Percentiles rank a stretch among this genome's conserved stretches.
Conservation (phyloP, 30 jellyfish, hydroid and myxozoan species). For the Aurelia sp. region DNA sequence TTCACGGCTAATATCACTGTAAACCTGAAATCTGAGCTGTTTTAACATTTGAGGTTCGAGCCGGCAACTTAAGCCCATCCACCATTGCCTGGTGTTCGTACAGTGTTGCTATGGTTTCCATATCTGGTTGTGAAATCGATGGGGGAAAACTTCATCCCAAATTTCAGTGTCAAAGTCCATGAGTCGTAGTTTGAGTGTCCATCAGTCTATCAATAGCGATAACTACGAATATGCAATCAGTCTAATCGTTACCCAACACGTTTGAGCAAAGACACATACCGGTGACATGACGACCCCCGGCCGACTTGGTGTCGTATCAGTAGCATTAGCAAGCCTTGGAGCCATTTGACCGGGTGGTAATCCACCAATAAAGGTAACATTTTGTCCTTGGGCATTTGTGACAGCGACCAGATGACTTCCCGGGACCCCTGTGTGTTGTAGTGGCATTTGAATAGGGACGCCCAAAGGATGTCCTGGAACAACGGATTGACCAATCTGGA, state of each 20-base stretch:
- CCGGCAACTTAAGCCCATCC: too few relatives aligned
- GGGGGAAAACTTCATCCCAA: too few relatives aligned
- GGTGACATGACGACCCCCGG: conserved; percentile 42
- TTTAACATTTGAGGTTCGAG: too few relatives aligned
- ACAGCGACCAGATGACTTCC: conserved; percentile 53
- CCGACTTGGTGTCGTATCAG: conserved; percentile 46
- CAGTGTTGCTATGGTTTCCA: too few relatives aligned
- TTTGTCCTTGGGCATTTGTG: conserved; percentile 8
- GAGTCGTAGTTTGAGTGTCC: too few relatives aligned
- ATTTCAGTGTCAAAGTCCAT: too few relatives aligned
- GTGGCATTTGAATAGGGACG: conserved; percentile 59
- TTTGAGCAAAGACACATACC: conserved; percentile 6
- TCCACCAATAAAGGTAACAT: conserved; percentile 33
- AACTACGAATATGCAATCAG: too few relatives aligned
- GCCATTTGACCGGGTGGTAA: conserved; percentile 41
- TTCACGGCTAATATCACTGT: too few relatives aligned
- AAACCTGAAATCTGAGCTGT: too few relatives aligned
- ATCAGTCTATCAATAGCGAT: too few relatives aligned
- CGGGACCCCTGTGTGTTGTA: conserved; percentile 49
- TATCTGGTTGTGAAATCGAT: too few relatives aligned
- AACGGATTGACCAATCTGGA: conserved; percentile 51
- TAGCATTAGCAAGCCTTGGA: conserved; percentile 7
- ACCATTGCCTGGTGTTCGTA: too few relatives aligned
- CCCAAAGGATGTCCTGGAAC: conserved; percentile 50
- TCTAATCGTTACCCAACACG: background rate